Evolutionary conservation across 2,888 invertebrate genomes (phyloP).

Genomic region (Ennomos erosarius): DNA sequence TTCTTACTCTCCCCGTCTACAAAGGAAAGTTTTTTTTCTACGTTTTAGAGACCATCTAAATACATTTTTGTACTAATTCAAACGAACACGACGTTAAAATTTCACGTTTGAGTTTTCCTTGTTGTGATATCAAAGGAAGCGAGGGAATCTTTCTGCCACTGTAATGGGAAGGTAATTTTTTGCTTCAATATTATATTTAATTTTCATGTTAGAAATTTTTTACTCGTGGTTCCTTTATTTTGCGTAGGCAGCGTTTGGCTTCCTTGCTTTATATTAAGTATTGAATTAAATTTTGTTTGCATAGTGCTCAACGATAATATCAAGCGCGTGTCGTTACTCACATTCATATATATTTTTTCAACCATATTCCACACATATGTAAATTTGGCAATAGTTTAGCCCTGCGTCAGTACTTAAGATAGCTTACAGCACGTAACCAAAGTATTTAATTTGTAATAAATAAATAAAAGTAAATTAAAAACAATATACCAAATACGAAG

Average conservation of each 20-base stretch:
- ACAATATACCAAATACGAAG: conserved; percentile 5
- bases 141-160: conserved; percentile 14
- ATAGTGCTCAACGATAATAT: no score
- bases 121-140: conserved; percentile 63
- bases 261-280: no score
- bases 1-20: conserved; percentile 75
- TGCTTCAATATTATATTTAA: conserved; percentile 13
- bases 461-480: neutral
- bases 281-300: no score
- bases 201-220: conserved; percentile 8
- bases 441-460: no score
- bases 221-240: conserved; percentile 7
- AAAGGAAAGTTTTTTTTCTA: conserved; percentile 66
- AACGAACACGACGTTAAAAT: conserved; percentile 66
- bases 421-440: no score
- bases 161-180: conserved; percentile 23
- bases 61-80: conserved; percentile 72
- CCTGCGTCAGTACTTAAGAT: no score
- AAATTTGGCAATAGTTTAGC: no score
- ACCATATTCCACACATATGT: no score
- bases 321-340: no score
- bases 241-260: neutral
- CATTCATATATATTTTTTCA: no score
- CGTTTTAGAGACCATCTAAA: conserved; percentile 64
- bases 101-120: conserved; percentile 60